phyloP scores from a whole-genome alignment of 1,140 invertebrate species.

The Akabosia matsudoensis region DNA sequence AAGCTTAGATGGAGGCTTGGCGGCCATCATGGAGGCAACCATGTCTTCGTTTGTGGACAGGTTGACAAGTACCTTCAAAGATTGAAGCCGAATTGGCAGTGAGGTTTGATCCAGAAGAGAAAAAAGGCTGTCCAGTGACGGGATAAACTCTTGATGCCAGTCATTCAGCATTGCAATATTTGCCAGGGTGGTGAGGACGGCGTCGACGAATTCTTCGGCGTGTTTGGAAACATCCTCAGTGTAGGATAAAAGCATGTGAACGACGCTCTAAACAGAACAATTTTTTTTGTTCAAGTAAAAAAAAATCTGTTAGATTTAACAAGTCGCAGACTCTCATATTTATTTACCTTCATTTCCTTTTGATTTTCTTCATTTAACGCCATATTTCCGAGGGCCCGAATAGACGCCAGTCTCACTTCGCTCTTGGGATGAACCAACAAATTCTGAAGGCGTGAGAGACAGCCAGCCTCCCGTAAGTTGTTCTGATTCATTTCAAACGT shows the following conservation, averaged over 20 bases:
- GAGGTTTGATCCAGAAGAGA: conserved; percentile 51
- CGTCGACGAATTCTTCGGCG: conserved; percentile 48
- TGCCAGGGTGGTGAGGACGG: conserved; percentile 53
- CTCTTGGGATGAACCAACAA: conserved; percentile 52
- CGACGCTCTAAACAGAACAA: conserved; percentile 49
- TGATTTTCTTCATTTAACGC: conserved; percentile 59
- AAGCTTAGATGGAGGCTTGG: conserved; percentile 59
- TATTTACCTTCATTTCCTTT: conserved; percentile 55
- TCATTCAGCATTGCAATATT: conserved; percentile 55
- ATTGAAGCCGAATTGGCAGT: conserved; percentile 56
- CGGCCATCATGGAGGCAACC: conserved; percentile 61
- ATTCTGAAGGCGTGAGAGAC: conserved; percentile 54
- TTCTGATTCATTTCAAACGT: conserved; percentile 52
- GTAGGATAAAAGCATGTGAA: conserved; percentile 53
- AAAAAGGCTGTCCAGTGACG: conserved; percentile 53
- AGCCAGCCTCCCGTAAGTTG: conserved; percentile 57
- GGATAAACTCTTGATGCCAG: conserved; percentile 52
- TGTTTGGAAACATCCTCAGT: conserved; percentile 48
- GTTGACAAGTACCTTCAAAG: conserved; percentile 63
- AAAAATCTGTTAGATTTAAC: neutral
- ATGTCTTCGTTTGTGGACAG: conserved; percentile 62
- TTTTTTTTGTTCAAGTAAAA: no score
- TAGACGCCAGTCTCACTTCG: conserved; percentile 51
- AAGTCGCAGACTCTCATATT: neutral
- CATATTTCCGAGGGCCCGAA: conserved; percentile 57